Percentiles rank a stretch among this genome's conserved stretches.
Conservation (phyloP, 2,888 invertebrate genomes). For the Habroteleia sp. region DNA sequence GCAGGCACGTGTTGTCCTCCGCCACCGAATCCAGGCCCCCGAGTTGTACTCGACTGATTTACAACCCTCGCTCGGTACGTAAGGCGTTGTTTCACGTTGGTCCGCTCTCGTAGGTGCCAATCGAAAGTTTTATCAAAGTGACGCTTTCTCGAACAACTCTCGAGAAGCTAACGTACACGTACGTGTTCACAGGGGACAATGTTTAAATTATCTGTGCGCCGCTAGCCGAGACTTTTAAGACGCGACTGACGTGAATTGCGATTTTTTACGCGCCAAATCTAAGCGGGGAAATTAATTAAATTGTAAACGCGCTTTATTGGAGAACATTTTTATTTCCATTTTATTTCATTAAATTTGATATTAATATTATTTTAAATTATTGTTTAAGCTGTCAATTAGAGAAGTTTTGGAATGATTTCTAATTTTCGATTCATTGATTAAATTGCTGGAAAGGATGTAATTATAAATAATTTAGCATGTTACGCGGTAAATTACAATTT, state of each 20-base stretch:
- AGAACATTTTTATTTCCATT: too few species aligned
- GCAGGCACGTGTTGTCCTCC: constrained; percentile 77
- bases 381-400: too few species aligned
- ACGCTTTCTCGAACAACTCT: constrained; percentile 61
- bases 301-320: too few species aligned
- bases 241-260: constrained; percentile 5
- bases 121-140: constrained; percentile 75
- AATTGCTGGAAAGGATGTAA: too few species aligned
- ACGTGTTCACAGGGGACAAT: constrained; percentile 22
- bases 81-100: constrained; percentile 69
- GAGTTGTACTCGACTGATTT: constrained; percentile 74
- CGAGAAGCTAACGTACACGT: constrained; percentile 17
- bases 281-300: too few species aligned
- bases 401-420: too few species aligned
- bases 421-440: too few species aligned
- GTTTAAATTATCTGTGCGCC: constrained; percentile 38
- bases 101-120: constrained; percentile 72
- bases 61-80: constrained; percentile 67
- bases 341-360: too few species aligned
- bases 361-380: too few species aligned
- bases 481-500: too few species aligned
- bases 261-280: constrained; percentile 8
- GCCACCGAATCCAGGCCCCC: constrained; percentile 68
- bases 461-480: too few species aligned
- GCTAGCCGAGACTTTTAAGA: constrained; percentile 9